Base-by-base conservation (phyloP, 2,888 invertebrate species). In the Podabrus alpinus region DNA sequence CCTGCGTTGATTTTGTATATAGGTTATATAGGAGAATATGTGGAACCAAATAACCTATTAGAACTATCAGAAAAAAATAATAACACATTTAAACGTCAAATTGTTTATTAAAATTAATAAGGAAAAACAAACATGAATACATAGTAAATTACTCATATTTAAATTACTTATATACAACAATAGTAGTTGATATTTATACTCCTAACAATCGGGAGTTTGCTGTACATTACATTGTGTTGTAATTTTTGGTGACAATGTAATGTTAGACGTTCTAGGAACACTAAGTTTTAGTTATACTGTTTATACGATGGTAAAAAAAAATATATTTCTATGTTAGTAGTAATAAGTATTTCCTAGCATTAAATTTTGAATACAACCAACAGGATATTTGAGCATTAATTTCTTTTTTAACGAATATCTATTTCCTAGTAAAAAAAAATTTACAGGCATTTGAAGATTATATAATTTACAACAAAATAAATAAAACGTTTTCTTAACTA, bases 41-140 rank as follows among this genome's bases (percentile, higher is more conserved):
- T 21, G 0, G 21, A 21, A 21, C 21, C 21, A n/a, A n/a, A n/a
- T n/a, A n/a, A n/a, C n/a, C n/a, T n/a, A n/a, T n/a, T n/a, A n/a
- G 13, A 29, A 29, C 11, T 0, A 15, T 61, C 0, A 7, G 5
- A 64, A 17, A 19, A 15, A 64, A 59, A 61, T 71, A 68, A 60
- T 19, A 59, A 59, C 64, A 66, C 15, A 77, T 68, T 71, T 84
- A 85, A 87, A 87, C 87, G 87, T 86, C 87, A 87, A 87, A 86
- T 87, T 87, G 86, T 87, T 87, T 87, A 87, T 87, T 87, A 87
- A 87, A 87, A 87, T 87, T 86, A 87, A 87, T 87, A 87, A 87
- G 86, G 82, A 86, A 87, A 87, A 87, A 87, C 87, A 88, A 88
- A 87, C 86, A 86, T 86, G 86, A 86, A 86, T 86, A 87, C 86